phyloP scores from a whole-genome alignment of 2,888 invertebrate genomes.

The Torymus tubicola region DNA sequence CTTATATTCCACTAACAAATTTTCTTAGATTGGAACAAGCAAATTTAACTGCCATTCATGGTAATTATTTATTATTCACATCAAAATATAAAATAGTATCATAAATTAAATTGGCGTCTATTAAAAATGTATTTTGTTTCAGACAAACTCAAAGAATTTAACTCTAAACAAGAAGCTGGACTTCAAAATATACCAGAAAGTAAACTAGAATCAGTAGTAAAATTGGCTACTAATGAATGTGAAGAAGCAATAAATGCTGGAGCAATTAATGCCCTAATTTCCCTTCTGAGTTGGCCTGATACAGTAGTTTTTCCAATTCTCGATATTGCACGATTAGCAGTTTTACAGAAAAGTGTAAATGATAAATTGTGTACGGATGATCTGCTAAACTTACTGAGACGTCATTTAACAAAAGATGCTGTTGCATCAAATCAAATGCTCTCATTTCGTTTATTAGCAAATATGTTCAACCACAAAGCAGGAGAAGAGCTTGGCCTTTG shows the following conservation, averaged over 20 bases:
- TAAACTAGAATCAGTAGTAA: conserved; percentile 81
- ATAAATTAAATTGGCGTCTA: background rate
- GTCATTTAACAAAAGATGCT: conserved; percentile 75
- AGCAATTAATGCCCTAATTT: conserved; percentile 62
- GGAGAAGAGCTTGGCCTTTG: conserved; percentile 82
- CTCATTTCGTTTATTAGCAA: conserved; percentile 86
- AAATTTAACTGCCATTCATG: conserved; percentile 85
- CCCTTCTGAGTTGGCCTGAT: conserved; percentile 70
- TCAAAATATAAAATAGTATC: background rate
- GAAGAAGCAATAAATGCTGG: conserved; percentile 58
- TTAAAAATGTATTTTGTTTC: conserved; percentile 49
- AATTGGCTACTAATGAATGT: conserved; percentile 77
- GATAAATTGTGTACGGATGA: conserved; percentile 76
- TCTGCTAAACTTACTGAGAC: conserved; percentile 75
- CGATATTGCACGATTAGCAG: conserved; percentile 90
- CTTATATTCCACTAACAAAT: conserved; percentile 77
- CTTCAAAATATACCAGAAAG: conserved; percentile 78
- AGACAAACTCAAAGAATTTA: conserved; percentile 81
- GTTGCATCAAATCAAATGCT: conserved; percentile 87
- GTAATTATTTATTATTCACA: conserved; percentile 75
- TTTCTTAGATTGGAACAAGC: conserved; percentile 88
- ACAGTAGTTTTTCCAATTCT: conserved; percentile 92
- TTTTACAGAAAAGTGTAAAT: conserved; percentile 84
- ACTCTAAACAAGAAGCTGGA: conserved; percentile 80
- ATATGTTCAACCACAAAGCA: conserved; percentile 85